Conservation (phyloP, 1,140 invertebrate genomes). For the Trissolcus basalis region DNA sequence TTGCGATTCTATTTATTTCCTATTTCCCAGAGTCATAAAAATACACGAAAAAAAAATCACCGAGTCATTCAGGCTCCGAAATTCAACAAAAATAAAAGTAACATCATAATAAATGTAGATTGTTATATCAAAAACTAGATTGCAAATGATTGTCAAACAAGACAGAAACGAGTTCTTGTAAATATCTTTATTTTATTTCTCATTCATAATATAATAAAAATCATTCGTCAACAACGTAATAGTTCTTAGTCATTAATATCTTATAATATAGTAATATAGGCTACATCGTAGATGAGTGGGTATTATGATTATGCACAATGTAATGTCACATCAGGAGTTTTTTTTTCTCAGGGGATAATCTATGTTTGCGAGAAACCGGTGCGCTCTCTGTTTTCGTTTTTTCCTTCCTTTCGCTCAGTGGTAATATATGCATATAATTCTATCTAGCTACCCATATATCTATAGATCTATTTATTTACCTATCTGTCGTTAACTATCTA, state of each 20-base stretch:
- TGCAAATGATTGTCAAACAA: not conserved
- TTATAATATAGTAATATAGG: slow-evolving; percentile 70
- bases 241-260: slow-evolving; percentile 76
- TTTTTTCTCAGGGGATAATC: slow-evolving; percentile 65
- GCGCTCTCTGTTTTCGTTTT: slow-evolving; percentile 39
- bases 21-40: too few species aligned
- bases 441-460: slow-evolving; percentile 59
- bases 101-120: not conserved
- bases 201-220: slow-evolving; percentile 78
- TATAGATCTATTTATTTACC: slow-evolving; percentile 59
- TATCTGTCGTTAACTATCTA: slow-evolving; percentile 52
- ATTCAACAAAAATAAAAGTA: too few species aligned
- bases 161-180: slow-evolving; percentile 69
- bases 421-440: slow-evolving; percentile 63
- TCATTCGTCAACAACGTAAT: slow-evolving; percentile 78
- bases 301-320: slow-evolving; percentile 76
- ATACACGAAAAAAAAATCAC: too few species aligned
- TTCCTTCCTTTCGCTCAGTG: slow-evolving; percentile 48
- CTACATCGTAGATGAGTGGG: slow-evolving; percentile 64
- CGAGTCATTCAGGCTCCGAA: too few species aligned
- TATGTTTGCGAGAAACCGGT: slow-evolving; percentile 62
- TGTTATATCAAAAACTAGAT: not conserved
- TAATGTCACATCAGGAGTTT: slow-evolving; percentile 70
- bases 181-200: slow-evolving; percentile 78
- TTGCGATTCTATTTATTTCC: too few species aligned